phyloP scores from a whole-genome alignment of 2,797 vertebrate genomes.

The Gouania willdenowi region DNA sequence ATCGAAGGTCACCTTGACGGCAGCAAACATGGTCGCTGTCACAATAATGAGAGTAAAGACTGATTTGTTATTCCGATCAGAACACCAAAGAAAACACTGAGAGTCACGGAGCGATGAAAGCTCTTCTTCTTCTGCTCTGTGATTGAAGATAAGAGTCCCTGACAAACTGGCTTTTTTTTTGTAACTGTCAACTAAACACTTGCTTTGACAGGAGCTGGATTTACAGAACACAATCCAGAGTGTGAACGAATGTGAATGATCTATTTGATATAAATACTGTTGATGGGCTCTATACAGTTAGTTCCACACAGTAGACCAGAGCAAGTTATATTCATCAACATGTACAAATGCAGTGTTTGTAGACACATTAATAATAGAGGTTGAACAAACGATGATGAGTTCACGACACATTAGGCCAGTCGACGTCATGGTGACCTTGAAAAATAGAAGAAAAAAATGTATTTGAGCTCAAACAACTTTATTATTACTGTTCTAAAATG shows the following conservation, averaged over 20 bases:
- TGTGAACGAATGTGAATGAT: slow-evolving; percentile 16
- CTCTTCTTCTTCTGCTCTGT: neutral
- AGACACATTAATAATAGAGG: too few species aligned
- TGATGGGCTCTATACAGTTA: too few species aligned
- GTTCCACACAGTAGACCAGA: too few species aligned
- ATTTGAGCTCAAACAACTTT: too few species aligned
- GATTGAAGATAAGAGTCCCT: neutral
- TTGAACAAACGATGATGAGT: too few species aligned
- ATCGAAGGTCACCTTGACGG: slow-evolving; percentile 11
- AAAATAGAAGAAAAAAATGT: too few species aligned
- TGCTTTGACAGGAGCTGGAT: slow-evolving; percentile 48
- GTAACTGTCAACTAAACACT: slow-evolving; percentile 30
- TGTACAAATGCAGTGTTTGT: too few species aligned
- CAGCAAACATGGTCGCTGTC: neutral
- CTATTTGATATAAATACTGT: too few species aligned
- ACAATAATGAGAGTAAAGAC: neutral
- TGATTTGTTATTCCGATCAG: neutral
- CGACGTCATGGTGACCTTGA: too few species aligned
- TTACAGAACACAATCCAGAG: slow-evolving; percentile 42
- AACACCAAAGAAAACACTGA: neutral
- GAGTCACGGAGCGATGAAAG: slow-evolving; percentile 1
- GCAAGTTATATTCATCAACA: too few species aligned
- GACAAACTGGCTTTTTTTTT: slow-evolving; percentile 8
- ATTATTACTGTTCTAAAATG: too few species aligned
- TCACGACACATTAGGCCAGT: too few species aligned